Base-by-base conservation (phyloP, 1,140 invertebrate genomes). In the Laodelphax striatellus region DNA sequence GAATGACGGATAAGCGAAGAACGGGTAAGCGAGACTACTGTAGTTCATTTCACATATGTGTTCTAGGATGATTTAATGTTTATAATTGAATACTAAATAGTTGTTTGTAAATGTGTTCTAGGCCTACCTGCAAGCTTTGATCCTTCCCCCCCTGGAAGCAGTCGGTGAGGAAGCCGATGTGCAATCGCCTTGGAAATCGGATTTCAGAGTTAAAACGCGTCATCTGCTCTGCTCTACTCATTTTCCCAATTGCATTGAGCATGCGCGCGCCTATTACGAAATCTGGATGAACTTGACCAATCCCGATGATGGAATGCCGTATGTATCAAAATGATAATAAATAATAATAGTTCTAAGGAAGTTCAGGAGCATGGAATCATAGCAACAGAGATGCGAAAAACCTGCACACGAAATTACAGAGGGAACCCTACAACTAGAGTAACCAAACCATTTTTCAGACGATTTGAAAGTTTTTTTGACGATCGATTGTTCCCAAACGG, bases 251-350 rank as follows among this genome's bases (percentile, higher is more conserved):
- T 88, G 86, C 63, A 77, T 89, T 19, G 71, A 77, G 46, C 81
- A 85, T 67, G 84, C 86, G 0, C 79, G 83, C 63, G 75, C 76
- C 2, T 79, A 80, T 8, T 88, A 77, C 65, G 76, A 75, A 43
- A 79, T 80, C 64, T 89, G 87, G 86, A 79, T 85, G 73, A 74
- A 80, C 41, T 75, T 77, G 22, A 73, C 77, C 14, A 79, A 83
- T 63, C 84, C 85, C 16, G 83, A 87, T 68, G 80, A 81, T 66
- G 83, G 84, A 62, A 87, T 84, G 70, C 84, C 83, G 86, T 89
- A 67, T 78, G 80, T 28, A 28, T n/a, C n/a, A n/a, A n/a, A n/a
- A n/a, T n/a, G n/a, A n/a, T n/a, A n/a, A n/a, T n/a, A n/a, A n/a
- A n/a, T n/a, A n/a, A n/a, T n/a, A n/a, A 57, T 57, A 5, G 60